phyloP scores from a whole-genome alignment of 2,888 invertebrate species.

The Atherix ibis region DNA sequence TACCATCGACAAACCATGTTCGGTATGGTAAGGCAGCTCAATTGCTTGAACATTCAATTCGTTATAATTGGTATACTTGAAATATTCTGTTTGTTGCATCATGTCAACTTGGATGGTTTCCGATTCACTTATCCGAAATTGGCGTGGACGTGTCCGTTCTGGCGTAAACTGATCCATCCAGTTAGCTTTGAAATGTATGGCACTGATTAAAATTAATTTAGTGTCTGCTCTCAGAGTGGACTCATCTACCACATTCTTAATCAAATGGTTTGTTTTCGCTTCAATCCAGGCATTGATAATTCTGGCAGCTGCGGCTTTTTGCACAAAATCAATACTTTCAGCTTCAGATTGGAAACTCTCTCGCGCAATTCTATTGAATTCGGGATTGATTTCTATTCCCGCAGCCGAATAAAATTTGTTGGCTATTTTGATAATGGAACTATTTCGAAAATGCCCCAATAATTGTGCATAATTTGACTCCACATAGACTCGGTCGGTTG shows the following conservation, averaged over 20 bases:
- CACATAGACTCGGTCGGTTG: slow-evolving; percentile 33
- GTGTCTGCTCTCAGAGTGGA: slow-evolving; percentile 39
- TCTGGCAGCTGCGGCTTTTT: slow-evolving; percentile 32
- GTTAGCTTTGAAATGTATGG: too few species aligned
- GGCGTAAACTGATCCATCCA: slow-evolving; percentile 74
- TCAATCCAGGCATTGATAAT: slow-evolving; percentile 65
- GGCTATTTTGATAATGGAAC: slow-evolving; percentile 37
- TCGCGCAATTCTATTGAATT: slow-evolving; percentile 38
- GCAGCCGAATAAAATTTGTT: slow-evolving; percentile 50
- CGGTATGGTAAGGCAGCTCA: slow-evolving; percentile 56
- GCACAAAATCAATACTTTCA: slow-evolving; percentile 41
- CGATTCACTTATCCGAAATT: slow-evolving; percentile 42
- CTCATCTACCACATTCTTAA: slow-evolving; percentile 49
- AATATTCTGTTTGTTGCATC: slow-evolving; percentile 38
- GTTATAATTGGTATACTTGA: slow-evolving; percentile 29
- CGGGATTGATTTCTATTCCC: slow-evolving; percentile 35
- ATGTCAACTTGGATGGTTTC: slow-evolving; percentile 45
- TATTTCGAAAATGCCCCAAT: slow-evolving; percentile 3
- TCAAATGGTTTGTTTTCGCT: slow-evolving; percentile 57
- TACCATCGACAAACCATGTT: slow-evolving; percentile 53
- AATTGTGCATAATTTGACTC: slow-evolving; percentile 5
- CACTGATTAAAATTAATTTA: slow-evolving; percentile 55
- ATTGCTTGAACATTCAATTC: slow-evolving; percentile 39
- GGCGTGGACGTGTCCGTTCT: slow-evolving; percentile 40
- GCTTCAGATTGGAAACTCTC: slow-evolving; percentile 44